Percentiles rank a stretch among this genome's conserved stretches.
phyloP scores from a whole-genome alignment of 2,113 vertebrate genomes.

The Struthidea cinerea region DNA sequence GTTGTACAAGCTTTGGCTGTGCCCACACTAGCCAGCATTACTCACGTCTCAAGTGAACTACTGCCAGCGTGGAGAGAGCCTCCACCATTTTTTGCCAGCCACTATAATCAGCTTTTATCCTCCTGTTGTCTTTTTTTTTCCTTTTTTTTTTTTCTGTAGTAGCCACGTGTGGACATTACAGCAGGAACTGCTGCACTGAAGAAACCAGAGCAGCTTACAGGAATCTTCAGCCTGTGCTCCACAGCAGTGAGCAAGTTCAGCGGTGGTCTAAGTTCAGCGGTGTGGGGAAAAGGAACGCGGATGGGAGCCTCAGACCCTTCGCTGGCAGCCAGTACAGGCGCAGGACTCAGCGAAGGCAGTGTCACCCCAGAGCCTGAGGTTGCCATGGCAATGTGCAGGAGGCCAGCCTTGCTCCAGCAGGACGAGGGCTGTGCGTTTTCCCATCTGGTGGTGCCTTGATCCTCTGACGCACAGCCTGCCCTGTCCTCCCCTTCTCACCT shows the following conservation, averaged over 20 bases:
- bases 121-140: background rate
- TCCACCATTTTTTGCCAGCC: background rate
- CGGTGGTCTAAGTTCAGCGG: background rate
- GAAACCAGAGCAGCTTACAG: background rate
- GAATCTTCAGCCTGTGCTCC: background rate
- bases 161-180: background rate
- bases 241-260: background rate
- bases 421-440: background rate
- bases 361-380: background rate
- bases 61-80: background rate
- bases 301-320: background rate
- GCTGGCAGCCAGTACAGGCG: background rate
- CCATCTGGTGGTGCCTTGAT: background rate
- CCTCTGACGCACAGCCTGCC: background rate
- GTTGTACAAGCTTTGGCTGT: conserved; percentile 6
- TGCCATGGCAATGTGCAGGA: background rate
- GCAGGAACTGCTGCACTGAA: background rate
- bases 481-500: background rate
- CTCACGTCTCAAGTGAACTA: conserved; percentile 18
- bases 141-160: background rate
- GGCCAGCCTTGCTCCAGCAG: background rate
- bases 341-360: background rate
- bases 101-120: conserved; percentile 10
- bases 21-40: conserved; percentile 37
- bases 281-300: background rate